Conservation (phyloP, 2,797 vertebrate genomes). For the Myiothlypis chrysogaster region DNA sequence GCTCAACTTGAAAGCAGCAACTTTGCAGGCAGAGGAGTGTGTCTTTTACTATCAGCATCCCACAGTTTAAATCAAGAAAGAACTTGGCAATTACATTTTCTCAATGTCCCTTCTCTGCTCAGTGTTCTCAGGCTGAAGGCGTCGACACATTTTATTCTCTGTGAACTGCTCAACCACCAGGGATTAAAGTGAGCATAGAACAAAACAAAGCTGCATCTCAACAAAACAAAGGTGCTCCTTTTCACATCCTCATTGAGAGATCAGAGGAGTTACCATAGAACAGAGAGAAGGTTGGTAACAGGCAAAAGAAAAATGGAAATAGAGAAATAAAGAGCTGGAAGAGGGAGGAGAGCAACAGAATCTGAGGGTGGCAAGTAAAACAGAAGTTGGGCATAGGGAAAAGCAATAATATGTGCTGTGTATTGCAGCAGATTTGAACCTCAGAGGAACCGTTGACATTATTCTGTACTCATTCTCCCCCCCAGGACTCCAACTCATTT, state of each 20-base stretch:
- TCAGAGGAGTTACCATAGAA: neutral
- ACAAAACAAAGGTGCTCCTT: neutral
- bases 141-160: neutral
- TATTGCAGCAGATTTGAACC: neutral
- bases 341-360: neutral
- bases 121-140: neutral
- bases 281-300: neutral
- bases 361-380: neutral
- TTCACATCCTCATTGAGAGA: neutral
- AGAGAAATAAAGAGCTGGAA: neutral
- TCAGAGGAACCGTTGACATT: neutral
- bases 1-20: neutral
- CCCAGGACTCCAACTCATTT: slow-evolving; percentile 11
- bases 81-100: neutral
- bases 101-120: neutral
- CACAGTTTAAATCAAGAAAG: neutral
- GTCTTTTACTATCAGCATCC: neutral
- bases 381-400: neutral
- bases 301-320: neutral
- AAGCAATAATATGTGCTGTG: neutral
- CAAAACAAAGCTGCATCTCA: neutral
- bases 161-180: neutral
- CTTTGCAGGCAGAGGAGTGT: neutral
- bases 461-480: neutral
- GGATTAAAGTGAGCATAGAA: neutral